Evolutionary conservation across 2,888 invertebrate species (phyloP), one percentile per base, ranked within the genome.

Genomic region (Brassicogethes aeneus): DNA sequence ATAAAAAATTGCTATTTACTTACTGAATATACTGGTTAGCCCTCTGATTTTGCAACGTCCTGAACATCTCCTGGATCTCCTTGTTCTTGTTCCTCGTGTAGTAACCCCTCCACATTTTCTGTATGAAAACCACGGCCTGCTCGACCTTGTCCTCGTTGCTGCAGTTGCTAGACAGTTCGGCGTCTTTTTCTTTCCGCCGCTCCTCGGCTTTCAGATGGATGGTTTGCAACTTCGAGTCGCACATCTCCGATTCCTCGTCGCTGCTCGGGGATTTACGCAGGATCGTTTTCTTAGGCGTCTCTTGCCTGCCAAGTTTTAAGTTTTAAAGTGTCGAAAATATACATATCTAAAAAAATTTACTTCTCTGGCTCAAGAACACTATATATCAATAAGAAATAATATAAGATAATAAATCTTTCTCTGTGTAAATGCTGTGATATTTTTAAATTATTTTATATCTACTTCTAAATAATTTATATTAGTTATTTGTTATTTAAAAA

Each of bases 21-120:
- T 63, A 87, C 86, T 84, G 81, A 60, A 90, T 86, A 60, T 90
- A 87, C 58, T 88, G 85, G 45, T 87, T 79, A 2, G 87, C 85
- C 52, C 90, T 73, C 45, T 82, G 80, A 46, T 81, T 80, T 57
- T 88, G 82, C 35, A 90, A 75, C 16, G 81, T 80, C 52, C 85
- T 76, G 44, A 75, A 69, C 45, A 75, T 63, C 43, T 77, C 73
- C 48, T 77, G 70, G 0, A 83, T 79, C 48, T 79, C 77, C 57
- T 77, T 79, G 55, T 85, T 77, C 8, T 81, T 69, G 55, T 88
- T 85, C 53, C 90, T 72, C 29, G 85, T 82, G 35, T 80, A 75
- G 64, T 86, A 90, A 0, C 91, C 90, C 15, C 89, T 70, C 91
- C 91, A 91, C 69, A 84, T 78, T 65, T 82, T 84, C 68, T 91